phyloP scores from a whole-genome alignment of 1,140 invertebrate species.

The Plutomurus gul region DNA sequence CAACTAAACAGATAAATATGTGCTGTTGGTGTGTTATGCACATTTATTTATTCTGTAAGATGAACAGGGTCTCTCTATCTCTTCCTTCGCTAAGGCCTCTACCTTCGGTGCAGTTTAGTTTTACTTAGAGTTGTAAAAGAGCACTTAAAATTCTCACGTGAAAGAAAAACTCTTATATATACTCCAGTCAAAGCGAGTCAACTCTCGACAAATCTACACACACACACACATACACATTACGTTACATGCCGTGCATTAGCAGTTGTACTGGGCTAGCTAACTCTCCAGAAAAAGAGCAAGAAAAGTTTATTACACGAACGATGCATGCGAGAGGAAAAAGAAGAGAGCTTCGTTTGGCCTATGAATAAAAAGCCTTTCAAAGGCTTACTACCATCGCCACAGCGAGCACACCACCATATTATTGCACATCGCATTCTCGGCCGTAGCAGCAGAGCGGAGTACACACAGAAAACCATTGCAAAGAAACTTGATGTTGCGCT shows the following conservation, averaged over 20 bases:
- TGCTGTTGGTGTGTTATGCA: too few relatives aligned
- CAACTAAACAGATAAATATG: too few relatives aligned
- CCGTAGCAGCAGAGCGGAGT: background rate
- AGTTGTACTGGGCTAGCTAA: too few relatives aligned
- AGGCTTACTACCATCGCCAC: too few relatives aligned
- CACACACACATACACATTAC: background rate
- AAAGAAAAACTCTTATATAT: background rate
- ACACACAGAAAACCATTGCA: background rate
- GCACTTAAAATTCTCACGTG: slow-evolving; percentile 37
- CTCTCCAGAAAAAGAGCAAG: slow-evolving; percentile 26
- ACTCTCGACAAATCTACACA: background rate
- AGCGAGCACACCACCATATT: slow-evolving; percentile 1
- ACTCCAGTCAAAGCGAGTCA: background rate
- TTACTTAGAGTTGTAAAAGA: slow-evolving; percentile 18
- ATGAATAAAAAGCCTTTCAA: slow-evolving; percentile 3
- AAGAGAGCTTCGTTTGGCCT: too few relatives aligned
- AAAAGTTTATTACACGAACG: slow-evolving; percentile 18
- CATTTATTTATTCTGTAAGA: too few relatives aligned
- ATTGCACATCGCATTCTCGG: background rate
- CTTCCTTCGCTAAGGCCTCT: too few relatives aligned
- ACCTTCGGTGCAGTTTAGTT: background rate
- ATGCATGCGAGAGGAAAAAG: background rate
- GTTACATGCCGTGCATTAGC: too few relatives aligned
- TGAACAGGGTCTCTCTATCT: too few relatives aligned
- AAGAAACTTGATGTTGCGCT: slow-evolving; percentile 32